Evolutionary conservation across 2,113 vertebrate genomes (phyloP).

Genomic region (Myanophis thanlyinensis): DNA sequence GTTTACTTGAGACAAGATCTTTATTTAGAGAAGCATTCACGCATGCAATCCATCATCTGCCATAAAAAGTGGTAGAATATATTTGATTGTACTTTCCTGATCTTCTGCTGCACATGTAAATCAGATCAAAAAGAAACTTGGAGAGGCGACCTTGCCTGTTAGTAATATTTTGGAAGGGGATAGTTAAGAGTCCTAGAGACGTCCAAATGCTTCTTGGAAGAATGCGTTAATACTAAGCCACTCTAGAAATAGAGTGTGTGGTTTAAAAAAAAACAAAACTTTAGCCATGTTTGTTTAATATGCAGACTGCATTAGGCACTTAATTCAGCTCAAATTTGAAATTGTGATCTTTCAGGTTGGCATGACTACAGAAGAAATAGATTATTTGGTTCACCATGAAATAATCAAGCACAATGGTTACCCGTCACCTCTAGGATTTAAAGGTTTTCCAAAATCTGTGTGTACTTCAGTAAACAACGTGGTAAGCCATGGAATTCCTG

Average conservation of each 20-base stretch:
- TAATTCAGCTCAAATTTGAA: slow-evolving; percentile 58
- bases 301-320: slow-evolving; percentile 48
- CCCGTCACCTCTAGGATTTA: slow-evolving; percentile 92
- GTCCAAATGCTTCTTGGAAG: slow-evolving; percentile 22
- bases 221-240: slow-evolving; percentile 23
- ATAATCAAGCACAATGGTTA: slow-evolving; percentile 90
- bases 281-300: slow-evolving; percentile 42
- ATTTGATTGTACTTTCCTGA: not conserved
- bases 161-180: not conserved
- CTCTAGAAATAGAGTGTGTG: slow-evolving; percentile 10
- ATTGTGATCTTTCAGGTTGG: slow-evolving; percentile 84
- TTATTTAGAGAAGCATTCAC: not conserved
- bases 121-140: not conserved
- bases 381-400: slow-evolving; percentile 93
- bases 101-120: not conserved
- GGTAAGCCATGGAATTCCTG: slow-evolving; percentile 90
- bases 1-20: not conserved
- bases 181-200: not conserved
- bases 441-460: slow-evolving; percentile 92
- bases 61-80: not conserved
- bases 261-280: slow-evolving; percentile 25
- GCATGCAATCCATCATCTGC: too few species aligned
- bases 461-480: slow-evolving; percentile 91
- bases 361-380: slow-evolving; percentile 98
- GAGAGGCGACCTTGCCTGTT: slow-evolving; percentile 1